These are phyloP conservation scores for Tiliqua scincoides DNA, from an alignment of 2,113 vertebrate species.

Conservation along the genomic window DNA sequence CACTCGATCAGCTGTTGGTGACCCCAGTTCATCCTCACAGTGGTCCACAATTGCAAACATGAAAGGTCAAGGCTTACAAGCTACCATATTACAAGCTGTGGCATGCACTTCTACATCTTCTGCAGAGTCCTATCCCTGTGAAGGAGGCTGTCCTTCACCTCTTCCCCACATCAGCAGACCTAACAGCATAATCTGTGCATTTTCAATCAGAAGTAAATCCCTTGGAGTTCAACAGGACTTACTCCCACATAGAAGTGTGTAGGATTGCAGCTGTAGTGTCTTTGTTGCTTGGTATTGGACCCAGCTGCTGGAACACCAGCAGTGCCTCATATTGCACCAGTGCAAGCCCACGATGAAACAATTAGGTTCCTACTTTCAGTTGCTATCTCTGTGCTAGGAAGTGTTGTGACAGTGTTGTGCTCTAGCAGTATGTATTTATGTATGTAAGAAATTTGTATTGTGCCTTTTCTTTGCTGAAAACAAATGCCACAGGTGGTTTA, in stretches of 20 bases:
- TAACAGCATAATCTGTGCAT: too few species aligned
- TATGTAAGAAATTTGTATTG: too few species aligned
- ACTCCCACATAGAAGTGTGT: neutral
- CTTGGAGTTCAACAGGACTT: neutral
- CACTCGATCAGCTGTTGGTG: neutral
- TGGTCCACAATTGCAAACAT: neutral
- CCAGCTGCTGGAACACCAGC: neutral
- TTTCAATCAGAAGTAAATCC: neutral
- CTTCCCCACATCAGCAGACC: too few species aligned
- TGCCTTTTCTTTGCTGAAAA: too few species aligned
- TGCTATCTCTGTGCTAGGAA: neutral
- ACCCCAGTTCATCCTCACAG: too few species aligned
- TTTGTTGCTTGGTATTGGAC: neutral
- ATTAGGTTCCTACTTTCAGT: neutral
- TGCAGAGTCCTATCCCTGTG: neutral
- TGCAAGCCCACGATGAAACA: neutral
- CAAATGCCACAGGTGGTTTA: too few species aligned
- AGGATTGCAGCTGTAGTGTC: neutral
- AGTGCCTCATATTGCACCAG: neutral
- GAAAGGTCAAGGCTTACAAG: neutral
- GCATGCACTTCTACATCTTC: neutral
- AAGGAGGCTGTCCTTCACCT: too few species aligned
- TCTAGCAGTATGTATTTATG: neutral
- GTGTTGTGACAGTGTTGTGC: neutral
- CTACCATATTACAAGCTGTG: neutral